Percentiles rank a stretch among this genome's conserved stretches.
These are phyloP conservation scores for Paramacrobiotus metropolitanus DNA, from an alignment of 1,140 invertebrate genomes.

Conservation along the genomic window DNA sequence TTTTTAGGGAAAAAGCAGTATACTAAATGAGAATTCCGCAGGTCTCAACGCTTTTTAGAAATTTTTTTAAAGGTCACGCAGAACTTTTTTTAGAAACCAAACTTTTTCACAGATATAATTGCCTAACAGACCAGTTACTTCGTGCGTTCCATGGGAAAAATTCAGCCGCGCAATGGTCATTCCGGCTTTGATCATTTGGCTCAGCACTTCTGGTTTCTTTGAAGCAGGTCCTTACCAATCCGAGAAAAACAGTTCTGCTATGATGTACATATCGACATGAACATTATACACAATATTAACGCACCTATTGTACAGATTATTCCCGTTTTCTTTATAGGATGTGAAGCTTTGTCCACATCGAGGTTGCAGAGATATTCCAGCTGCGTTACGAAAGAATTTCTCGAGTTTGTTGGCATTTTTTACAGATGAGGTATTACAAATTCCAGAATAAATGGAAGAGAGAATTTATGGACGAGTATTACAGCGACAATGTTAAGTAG, in stretches of 20 bases:
- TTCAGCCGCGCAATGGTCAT: constrained; percentile 33
- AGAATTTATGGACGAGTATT: too few relatives aligned
- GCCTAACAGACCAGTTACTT: constrained; percentile 16
- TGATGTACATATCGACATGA: too few relatives aligned
- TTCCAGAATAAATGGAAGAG: too few relatives aligned
- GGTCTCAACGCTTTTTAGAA: too few relatives aligned
- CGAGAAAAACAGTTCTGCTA: too few relatives aligned
- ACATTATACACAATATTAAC: too few relatives aligned
- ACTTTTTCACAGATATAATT: neutral
- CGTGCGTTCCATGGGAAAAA: constrained; percentile 31
- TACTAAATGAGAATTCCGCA: too few relatives aligned
- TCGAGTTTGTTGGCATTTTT: too few relatives aligned
- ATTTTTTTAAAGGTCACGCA: neutral
- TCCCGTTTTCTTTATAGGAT: neutral
- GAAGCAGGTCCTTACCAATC: constrained; percentile 26
- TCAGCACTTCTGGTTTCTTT: constrained; percentile 22
- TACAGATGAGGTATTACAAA: too few relatives aligned
- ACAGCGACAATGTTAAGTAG: too few relatives aligned
- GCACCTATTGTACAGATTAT: constrained; percentile 2
- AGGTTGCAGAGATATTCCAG: neutral
- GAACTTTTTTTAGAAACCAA: neutral
- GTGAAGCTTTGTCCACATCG: neutral
- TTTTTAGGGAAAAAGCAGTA: too few relatives aligned
- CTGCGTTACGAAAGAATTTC: neutral
- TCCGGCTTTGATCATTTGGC: constrained; percentile 30